Base-by-base conservation (phyloP, 1,140 invertebrate species). In the Caerostris darwini region DNA sequence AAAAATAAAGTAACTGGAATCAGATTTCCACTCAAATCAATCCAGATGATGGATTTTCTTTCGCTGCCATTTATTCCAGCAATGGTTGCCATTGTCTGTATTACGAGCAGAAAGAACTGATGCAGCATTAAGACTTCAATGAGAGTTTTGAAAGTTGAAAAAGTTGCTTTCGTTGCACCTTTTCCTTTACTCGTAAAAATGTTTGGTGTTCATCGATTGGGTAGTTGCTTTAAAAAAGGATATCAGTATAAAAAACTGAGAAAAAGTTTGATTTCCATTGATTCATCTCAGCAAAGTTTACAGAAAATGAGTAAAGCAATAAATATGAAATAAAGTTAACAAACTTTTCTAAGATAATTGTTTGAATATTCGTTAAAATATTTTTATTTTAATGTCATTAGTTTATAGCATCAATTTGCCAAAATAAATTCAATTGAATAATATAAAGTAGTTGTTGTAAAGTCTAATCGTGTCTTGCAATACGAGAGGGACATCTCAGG, bases 71-170 rank as follows among this genome's bases (percentile, higher is more conserved):
- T 50, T 7, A 8, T 50, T 34, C 19, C 69, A 10, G 5, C 10
- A 12, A 6, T 10, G 69, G 5, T 10, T 77, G 69, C 50, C 50
- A 71, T 77, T 77, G 69, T 77, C 34, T 77, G 5, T 2, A 19
- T 12, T 0, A 4, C 7, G 10, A 50, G 12, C 19, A 77, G n/a
- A 77, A 77, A 50, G 34, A 12, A 1, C 7, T 77, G 69, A 77
- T 4, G 10, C 34, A 34, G 69, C 69, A 77, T 77, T 77, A 77
- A 77, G 34, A 77, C 34, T 77, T 77, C 69, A 77, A 77, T 50
- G 34, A 50, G 19, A n/a, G 50, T 34, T 77, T 34, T 34, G 7
- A 5, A 10, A 77, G 69, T 77, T 71, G 34, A 50, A 77, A 77
- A 77, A 77, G 69, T 34, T 34, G 34, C 69, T 34, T 77, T 77